phyloP scores from a whole-genome alignment of 2,113 vertebrate species.

The Lepidothrix coronata region DNA sequence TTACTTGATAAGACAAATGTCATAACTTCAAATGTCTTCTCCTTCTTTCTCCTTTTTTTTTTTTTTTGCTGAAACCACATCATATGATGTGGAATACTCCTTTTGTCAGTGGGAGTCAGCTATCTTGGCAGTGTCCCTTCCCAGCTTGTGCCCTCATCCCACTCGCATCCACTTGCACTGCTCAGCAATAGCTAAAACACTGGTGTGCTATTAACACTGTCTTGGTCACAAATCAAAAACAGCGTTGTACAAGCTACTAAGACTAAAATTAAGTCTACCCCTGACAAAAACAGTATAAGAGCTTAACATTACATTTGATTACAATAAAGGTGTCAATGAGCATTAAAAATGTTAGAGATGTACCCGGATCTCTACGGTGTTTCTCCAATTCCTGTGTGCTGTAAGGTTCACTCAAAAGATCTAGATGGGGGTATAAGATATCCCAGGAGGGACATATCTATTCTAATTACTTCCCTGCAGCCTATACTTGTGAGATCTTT shows the following conservation, averaged over 20 bases:
- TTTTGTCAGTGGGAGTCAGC: background rate
- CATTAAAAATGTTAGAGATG: background rate
- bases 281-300: background rate
- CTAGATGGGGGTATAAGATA: background rate
- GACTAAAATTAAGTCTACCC: background rate
- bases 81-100: background rate
- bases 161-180: fast-evolving
- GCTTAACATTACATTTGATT: background rate
- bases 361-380: background rate
- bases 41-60: background rate
- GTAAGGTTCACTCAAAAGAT: background rate
- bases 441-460: background rate
- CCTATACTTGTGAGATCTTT: background rate
- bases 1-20: background rate
- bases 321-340: background rate
- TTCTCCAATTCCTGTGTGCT: background rate
- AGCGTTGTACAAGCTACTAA: background rate
- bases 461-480: background rate
- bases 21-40: fast-evolving
- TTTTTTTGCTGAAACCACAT: background rate
- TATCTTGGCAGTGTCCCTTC: background rate
- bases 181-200: background rate
- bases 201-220: background rate
- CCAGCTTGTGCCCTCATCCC: background rate
- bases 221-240: background rate